A percentile compares a stretch with the other conserved stretches of the same genome.
These are phyloP conservation scores for Semotilus atromaculatus DNA, from an alignment of 2,797 vertebrate genomes.

Conservation along the genomic window DNA sequence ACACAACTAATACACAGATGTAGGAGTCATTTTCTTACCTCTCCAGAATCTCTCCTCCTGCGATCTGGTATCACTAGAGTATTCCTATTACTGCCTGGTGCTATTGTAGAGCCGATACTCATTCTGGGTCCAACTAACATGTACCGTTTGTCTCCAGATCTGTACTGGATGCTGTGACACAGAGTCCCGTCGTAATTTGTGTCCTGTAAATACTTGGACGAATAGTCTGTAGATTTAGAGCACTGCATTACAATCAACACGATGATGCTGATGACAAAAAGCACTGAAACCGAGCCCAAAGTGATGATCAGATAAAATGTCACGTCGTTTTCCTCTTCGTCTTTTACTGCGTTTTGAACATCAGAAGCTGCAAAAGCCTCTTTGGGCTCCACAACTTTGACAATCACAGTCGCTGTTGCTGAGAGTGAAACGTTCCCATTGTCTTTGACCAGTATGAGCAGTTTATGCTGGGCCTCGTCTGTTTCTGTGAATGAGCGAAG, in stretches of 20 bases:
- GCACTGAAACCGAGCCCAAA: conserved; percentile 58
- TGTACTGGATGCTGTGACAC: conserved; percentile 61
- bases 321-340: conserved; percentile 51
- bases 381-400: conserved; percentile 68
- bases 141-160: conserved; percentile 61
- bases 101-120: conserved; percentile 58
- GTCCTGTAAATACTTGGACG: conserved; percentile 54
- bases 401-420: conserved; percentile 66
- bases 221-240: conserved; percentile 49
- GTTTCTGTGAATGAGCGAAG: conserved; percentile 67
- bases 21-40: background rate
- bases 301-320: conserved; percentile 61
- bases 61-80: conserved; percentile 54
- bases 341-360: conserved; percentile 43
- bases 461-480: conserved; percentile 68
- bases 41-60: conserved; percentile 24
- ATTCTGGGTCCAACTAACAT: conserved; percentile 61
- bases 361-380: conserved; percentile 69
- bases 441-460: conserved; percentile 65
- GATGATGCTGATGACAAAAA: conserved; percentile 59
- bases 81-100: conserved; percentile 49
- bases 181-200: conserved; percentile 54
- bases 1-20: background rate
- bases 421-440: conserved; percentile 68
- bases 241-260: conserved; percentile 60